Evolutionary conservation across 2,113 vertebrate genomes (phyloP), one percentile per base, ranked within the genome.

Genomic region (Eira barbara): DNA sequence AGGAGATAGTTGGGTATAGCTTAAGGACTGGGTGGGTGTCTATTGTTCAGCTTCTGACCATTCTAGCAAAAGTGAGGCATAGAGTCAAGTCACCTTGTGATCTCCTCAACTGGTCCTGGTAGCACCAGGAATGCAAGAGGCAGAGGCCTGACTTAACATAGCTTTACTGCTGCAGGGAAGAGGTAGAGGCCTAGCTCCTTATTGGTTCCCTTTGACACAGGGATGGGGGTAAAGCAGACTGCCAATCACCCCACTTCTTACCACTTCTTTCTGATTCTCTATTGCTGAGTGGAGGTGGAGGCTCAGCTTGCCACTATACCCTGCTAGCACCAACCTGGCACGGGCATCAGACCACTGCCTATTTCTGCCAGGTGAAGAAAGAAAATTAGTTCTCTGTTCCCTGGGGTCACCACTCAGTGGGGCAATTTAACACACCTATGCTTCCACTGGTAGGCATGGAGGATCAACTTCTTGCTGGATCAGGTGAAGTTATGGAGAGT

Each of bases 371-470:
- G 0, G 27, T 17, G 39, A n/a, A 7, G 6, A 88, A 74, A 45
- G 45, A 78, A 90, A 36, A 63, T 69, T 81, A 25, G 20, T n/a
- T 80, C 15, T 73, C 49, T 57, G 17, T 65, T 81, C 25, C 55
- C 80, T 79, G 21, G 45, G 10, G 25, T 79, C 6, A 69, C n/a
- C 36, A 45, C 14, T 34, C 83, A 78, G n/a, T 61, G 13, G 5
- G 4, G 9, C 2, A 14, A 52, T 49, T 27, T 2, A 55, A 55
- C 6, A 2, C 4, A 12, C 15, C 14, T 25, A 29, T 17, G 7
- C 15, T 47, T 91, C 47, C 18, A 59, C 8, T 15, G 20, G 11
- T 21, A 69, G 14, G 20, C 13, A 39, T 34, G 3, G 49, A 79
- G 71, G 31, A 34, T 47, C 65, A 63, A 15, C 18, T 73, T 93